A percentile compares a stretch with the other conserved stretches of the same genome.
These are phyloP conservation scores for Phenganax stokvisi DNA, from an alignment of 92 coral and sea anemone species.

Conservation along the genomic window DNA sequence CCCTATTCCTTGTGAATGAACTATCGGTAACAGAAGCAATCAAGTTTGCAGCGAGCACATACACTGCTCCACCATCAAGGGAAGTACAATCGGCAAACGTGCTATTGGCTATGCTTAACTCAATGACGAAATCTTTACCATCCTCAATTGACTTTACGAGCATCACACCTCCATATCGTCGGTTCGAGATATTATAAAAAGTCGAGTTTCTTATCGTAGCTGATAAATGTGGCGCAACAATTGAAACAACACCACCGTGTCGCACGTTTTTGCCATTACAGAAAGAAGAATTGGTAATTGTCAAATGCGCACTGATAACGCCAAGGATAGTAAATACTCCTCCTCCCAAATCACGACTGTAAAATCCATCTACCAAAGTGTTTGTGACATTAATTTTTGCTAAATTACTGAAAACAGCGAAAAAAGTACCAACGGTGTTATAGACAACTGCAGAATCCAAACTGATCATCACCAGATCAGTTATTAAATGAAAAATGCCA, in stretches of 20 bases:
- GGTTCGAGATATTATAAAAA: constrained; percentile 1
- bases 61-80: too few relatives aligned
- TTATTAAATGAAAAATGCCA: constrained; percentile 12
- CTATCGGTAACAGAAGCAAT: neutral
- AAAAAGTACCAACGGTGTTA: constrained; percentile 12
- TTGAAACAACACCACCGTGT: constrained; percentile 31
- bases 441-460: neutral
- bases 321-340: constrained; percentile 10
- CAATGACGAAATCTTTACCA: neutral
- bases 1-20: constrained; percentile 3
- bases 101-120: neutral
- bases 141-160: neutral
- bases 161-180: constrained; percentile 23
- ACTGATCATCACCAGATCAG: neutral
- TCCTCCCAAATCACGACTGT: constrained; percentile 6
- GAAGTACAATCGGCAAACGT: neutral
- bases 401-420: neutral
- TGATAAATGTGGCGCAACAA: constrained; percentile 6
- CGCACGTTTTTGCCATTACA: neutral
- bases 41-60: neutral
- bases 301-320: constrained; percentile 3
- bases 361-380: neutral
- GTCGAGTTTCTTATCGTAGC: constrained; percentile 6
- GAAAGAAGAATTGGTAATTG: constrained; percentile 18
- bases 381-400: neutral